Evolutionary conservation across 1,140 invertebrate genomes (phyloP).

Genomic region (Drosophila mayri): DNA sequence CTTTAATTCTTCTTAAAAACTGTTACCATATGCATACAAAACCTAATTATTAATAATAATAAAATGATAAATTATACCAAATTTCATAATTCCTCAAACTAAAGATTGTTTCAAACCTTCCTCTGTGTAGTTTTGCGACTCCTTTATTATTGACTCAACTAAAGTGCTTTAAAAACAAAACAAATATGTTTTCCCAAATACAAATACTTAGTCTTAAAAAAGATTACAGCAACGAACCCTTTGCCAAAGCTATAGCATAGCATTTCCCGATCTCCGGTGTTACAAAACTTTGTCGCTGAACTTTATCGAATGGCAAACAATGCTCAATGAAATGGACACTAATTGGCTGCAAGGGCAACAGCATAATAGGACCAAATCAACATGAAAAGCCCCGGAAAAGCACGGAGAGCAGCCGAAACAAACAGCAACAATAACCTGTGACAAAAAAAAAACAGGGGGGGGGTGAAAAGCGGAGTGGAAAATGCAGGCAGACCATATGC

Average conservation of each 20-base stretch:
- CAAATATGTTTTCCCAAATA: neutral
- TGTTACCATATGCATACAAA: no score
- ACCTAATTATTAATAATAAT: no score
- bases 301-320: slow-evolving; percentile 61
- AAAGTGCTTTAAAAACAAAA: neutral
- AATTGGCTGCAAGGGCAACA: slow-evolving; percentile 81
- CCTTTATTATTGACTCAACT: neutral
- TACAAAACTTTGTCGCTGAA: slow-evolving; percentile 37
- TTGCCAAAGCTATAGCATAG: slow-evolving; percentile 3
- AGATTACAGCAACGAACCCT: slow-evolving; percentile 4
- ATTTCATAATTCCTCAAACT: no score
- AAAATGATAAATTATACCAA: no score
- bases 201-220: neutral
- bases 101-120: no score
- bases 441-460: slow-evolving; percentile 12
- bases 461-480: slow-evolving; percentile 57
- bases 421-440: slow-evolving; percentile 29
- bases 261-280: slow-evolving; percentile 20
- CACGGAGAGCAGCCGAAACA: slow-evolving; percentile 22
- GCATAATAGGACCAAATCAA: slow-evolving; percentile 46
- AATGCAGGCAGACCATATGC: slow-evolving; percentile 41
- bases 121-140: neutral
- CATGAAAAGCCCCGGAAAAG: slow-evolving; percentile 67
- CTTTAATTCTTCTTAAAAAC: neutral
- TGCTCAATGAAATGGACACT: slow-evolving; percentile 72